Conservation (phyloP, 1,140 invertebrate genomes). For the Myzus persicae region DNA sequence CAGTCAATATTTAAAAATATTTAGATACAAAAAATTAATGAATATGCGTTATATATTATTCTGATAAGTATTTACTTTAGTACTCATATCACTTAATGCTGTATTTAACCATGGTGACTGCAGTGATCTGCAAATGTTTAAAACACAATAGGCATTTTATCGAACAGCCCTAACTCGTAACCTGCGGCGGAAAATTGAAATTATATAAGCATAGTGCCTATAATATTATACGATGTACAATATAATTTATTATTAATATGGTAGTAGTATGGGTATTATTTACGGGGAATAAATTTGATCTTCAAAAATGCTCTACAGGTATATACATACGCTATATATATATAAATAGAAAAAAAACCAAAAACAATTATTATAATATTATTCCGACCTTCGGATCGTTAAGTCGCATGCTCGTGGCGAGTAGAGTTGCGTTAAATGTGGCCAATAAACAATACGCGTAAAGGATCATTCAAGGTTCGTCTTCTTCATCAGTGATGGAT, state of each 20-base stretch:
- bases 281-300: neutral
- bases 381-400: neutral
- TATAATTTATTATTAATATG: neutral
- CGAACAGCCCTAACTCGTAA: no score
- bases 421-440: neutral
- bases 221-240: neutral
- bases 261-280: neutral
- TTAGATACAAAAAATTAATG: no score
- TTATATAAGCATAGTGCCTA: no score
- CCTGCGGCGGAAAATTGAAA: no score
- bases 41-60: no score
- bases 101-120: no score
- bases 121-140: no score
- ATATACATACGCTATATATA: no score
- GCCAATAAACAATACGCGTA: neutral
- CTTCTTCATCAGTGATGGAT: neutral
- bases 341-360: neutral
- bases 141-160: no score
- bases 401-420: neutral
- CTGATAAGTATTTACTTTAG: no score
- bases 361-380: conserved; percentile 5
- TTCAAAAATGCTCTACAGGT: neutral
- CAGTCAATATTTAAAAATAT: no score
- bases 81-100: no score
- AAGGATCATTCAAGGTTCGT: neutral